phyloP scores from a whole-genome alignment of 1,140 invertebrate genomes.

The Phymorhynchus buccinoides region DNA sequence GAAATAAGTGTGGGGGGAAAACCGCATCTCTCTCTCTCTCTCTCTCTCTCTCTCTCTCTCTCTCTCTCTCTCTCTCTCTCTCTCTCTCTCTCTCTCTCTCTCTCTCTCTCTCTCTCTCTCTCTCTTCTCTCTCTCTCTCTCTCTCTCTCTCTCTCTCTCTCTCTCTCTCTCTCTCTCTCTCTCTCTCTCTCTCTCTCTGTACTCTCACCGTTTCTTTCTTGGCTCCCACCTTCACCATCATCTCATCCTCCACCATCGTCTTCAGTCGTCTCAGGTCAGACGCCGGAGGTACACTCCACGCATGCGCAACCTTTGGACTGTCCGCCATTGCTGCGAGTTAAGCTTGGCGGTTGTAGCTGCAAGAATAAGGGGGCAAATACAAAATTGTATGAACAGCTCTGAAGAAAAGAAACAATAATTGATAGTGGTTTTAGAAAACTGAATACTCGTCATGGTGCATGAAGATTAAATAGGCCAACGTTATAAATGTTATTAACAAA shows the following conservation, averaged over 20 bases:
- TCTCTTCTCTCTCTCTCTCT: slow-evolving; percentile 19
- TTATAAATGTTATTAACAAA: neutral
- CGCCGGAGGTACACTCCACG: slow-evolving; percentile 33
- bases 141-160: neutral
- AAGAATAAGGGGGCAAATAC: neutral
- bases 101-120: neutral
- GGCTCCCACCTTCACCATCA: slow-evolving; percentile 44
- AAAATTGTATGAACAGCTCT: neutral
- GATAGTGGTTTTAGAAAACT: neutral
- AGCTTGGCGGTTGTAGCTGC: neutral
- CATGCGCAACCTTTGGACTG: neutral
- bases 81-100: no score
- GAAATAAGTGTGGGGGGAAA: no score
- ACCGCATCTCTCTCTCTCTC: no score
- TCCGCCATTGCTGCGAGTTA: slow-evolving; percentile 32
- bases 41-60: no score
- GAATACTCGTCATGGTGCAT: neutral
- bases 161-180: neutral
- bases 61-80: no score
- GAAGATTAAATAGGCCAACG: neutral
- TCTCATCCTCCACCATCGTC: slow-evolving; percentile 43
- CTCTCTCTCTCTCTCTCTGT: neutral
- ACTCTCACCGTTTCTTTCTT: slow-evolving; percentile 41
- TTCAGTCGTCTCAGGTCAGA: slow-evolving; percentile 34
- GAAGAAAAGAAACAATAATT: neutral